A percentile compares a stretch with the other conserved stretches of the same genome.
Evolutionary conservation across 2,888 invertebrate genomes (phyloP).

Genomic region (Agrilus cyanescens): DNA sequence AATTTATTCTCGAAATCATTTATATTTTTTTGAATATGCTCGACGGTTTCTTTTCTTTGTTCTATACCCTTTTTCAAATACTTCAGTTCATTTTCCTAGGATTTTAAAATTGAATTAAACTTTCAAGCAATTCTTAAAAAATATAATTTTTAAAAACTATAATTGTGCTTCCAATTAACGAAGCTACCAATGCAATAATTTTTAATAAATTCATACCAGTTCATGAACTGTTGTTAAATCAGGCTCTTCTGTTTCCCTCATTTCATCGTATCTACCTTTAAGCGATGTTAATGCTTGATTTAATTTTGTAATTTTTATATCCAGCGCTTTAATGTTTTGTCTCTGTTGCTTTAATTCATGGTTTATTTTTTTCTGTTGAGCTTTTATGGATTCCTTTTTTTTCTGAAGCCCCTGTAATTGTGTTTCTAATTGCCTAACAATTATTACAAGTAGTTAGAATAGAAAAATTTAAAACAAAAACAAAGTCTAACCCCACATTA

Average conservation of each 20-base stretch:
- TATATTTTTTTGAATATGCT: slow-evolving; percentile 25
- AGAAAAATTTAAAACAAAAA: slow-evolving; percentile 1
- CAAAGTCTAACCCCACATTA: too few relatives aligned
- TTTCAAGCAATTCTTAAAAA: too few relatives aligned
- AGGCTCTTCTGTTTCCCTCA: slow-evolving; percentile 28
- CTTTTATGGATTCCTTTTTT: slow-evolving; percentile 19
- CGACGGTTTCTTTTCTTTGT: slow-evolving; percentile 31
- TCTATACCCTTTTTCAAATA: slow-evolving; percentile 32
- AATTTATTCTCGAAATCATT: slow-evolving; percentile 24
- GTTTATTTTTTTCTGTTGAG: slow-evolving; percentile 22
- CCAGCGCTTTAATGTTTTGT: slow-evolving; percentile 20
- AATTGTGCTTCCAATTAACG: too few relatives aligned
- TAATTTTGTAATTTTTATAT: slow-evolving; percentile 25
- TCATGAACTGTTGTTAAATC: slow-evolving; percentile 27
- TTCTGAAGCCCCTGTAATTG: slow-evolving; percentile 31
- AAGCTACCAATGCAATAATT: background rate
- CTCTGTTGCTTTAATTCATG: slow-evolving; percentile 21
- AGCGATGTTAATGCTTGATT: slow-evolving; percentile 19
- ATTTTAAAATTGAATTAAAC: slow-evolving; percentile 6
- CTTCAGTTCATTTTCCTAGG: slow-evolving; percentile 28
- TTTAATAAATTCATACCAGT: slow-evolving; percentile 20
- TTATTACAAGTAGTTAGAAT: background rate
- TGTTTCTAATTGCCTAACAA: slow-evolving; percentile 23
- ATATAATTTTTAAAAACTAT: slow-evolving; percentile 1
- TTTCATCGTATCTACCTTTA: slow-evolving; percentile 23